phyloP scores from a whole-genome alignment of 2,797 vertebrate species.

The Galagoides demidoff region DNA sequence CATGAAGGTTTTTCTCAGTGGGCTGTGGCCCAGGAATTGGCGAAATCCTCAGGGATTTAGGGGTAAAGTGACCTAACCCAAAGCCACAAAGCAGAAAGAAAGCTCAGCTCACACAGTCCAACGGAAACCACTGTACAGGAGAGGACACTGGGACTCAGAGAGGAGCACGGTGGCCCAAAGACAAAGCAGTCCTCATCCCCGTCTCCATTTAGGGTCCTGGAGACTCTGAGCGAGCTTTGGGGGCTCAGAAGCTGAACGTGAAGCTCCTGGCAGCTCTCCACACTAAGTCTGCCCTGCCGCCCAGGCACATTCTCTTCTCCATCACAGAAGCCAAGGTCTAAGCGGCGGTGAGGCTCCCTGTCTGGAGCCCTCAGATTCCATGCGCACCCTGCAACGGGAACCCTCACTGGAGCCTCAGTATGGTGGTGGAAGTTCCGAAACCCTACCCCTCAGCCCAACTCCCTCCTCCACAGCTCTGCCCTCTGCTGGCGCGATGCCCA shows the following conservation, averaged over 20 bases:
- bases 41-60: neutral
- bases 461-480: constrained; percentile 71
- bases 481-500: constrained; percentile 62
- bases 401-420: neutral
- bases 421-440: neutral
- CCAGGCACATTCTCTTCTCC: neutral
- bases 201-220: neutral
- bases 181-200: neutral
- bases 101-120: neutral
- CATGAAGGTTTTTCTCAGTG: neutral
- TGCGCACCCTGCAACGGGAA: neutral
- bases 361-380: neutral
- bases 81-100: neutral
- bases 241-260: neutral
- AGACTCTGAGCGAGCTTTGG: neutral
- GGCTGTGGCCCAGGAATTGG: neutral
- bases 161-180: neutral
- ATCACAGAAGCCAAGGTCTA: neutral
- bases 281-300: rapidly evolving
- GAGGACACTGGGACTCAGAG: neutral
- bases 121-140: neutral
- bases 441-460: neutral
- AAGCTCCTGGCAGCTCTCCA: neutral
- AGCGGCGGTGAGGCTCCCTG: neutral
- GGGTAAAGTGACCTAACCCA: neutral